Base-by-base conservation (phyloP, 1,140 invertebrate genomes). In the Drosophila rhopaloa region DNA sequence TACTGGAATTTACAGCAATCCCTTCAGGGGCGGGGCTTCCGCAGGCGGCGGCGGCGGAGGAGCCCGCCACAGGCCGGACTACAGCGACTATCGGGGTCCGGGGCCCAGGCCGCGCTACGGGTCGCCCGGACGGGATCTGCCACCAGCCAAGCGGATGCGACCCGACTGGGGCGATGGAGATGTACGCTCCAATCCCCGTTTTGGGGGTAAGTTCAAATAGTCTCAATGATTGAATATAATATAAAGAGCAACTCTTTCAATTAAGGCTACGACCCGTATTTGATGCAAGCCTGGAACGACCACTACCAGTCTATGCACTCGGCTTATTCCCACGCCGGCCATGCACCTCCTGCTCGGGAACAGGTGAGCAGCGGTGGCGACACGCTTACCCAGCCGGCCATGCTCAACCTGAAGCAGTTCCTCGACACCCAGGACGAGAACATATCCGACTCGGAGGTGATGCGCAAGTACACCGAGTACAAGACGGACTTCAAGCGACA, bases 371-470 rank as follows among this genome's bases (percentile, higher is more conserved):
- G 56, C 9, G 67, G 62, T 1, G 59, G 68, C 4, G 58, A 66
- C 14, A 65, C 86, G 4, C 84, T 90, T 85, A 96, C 96, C 0
- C 97, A 98, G 84, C 97, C 98, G 4, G 96, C 97, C 0, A 98
- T 99, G 97, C 96, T 99, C 95, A 97, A 97, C 0, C 98, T 99
- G 92, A 99, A 99, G 93, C 97, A 98, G 66, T 99, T 99, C 93
- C 94, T 99, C 16, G 96, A 96, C 24, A 97, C 97, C 13, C 98
- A 99, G 93, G 98, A 99, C 93, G 99, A 99, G 92, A 96, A 96
- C 44, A 99, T 99, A 86, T 97, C 97, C 43, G 98, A 99, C 79
- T 97, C 99, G 70, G 98, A 99, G 92, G 98, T 98, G 9, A 96
- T 99, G 76, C 96, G 96, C 84, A 99, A 99, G 89, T 99, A 99